phyloP scores from a whole-genome alignment of 2,113 vertebrate genomes.

The Rhombomys opimus region DNA sequence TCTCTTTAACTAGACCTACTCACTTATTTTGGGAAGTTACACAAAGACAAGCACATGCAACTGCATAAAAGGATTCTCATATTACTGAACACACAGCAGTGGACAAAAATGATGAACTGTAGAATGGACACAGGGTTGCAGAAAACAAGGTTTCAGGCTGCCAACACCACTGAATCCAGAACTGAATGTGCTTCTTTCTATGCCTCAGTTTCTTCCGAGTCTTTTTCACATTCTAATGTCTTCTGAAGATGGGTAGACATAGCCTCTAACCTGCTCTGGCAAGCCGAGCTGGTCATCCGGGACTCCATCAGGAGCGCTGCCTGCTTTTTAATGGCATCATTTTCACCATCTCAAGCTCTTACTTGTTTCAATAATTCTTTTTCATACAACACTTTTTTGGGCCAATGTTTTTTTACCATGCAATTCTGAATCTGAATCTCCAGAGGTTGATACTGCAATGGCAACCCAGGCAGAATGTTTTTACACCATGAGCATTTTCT shows the following conservation, averaged over 20 bases:
- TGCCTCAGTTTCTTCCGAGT: slow-evolving; percentile 93
- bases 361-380: background rate
- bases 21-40: background rate
- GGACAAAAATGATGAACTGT: slow-evolving; percentile 70
- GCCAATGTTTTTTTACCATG: too few species aligned
- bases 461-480: background rate
- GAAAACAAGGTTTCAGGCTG: slow-evolving; percentile 89
- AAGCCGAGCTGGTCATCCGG: slow-evolving; percentile 96
- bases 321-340: background rate
- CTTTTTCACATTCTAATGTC: slow-evolving; percentile 92
- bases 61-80: background rate
- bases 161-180: slow-evolving; percentile 94
- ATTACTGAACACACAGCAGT: background rate
- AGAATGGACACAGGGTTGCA: slow-evolving; percentile 88
- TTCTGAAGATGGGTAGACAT: slow-evolving; percentile 92
- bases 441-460: background rate
- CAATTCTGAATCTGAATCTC: background rate
- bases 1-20: background rate
- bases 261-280: slow-evolving; percentile 91
- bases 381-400: background rate
- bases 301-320: background rate
- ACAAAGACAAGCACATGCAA: background rate
- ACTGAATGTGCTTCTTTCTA: slow-evolving; percentile 93
- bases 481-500: background rate
- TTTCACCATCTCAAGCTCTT: background rate